Evolutionary conservation across 2,888 invertebrate species (phyloP), one percentile per base, ranked within the genome.

Genomic region (Coenonympha glycerion): DNA sequence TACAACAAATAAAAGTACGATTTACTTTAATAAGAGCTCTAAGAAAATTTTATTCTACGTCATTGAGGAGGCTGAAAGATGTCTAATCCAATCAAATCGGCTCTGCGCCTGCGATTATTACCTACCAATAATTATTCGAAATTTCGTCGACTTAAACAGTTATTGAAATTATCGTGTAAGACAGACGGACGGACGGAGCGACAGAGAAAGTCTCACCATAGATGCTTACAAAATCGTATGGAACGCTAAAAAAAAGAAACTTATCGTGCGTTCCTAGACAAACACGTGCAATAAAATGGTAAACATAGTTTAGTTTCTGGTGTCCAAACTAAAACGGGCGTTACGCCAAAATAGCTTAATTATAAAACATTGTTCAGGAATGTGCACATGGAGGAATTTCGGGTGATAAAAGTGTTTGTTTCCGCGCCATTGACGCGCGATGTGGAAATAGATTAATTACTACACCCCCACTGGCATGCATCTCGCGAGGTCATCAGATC

Each of bases 391-490:
- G 49, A 48, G 49, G 40, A 55, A 57, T 47, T 49, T 55, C 42
- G 40, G n/a, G 28, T 47, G 61, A 53, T 63, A 58, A 62, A 61
- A 58, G 52, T 52, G 47, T 55, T 55, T 60, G 53, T 61, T 60
- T 53, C 45, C 34, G 37, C 44, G 28, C 37, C 39, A 54, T 58
- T 63, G 62, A 63, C 61, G 62, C 36, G 56, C 60, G 62, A 42
- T 57, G 24, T 53, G 19, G 57, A 59, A 58, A 56, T 58, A 59
- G 59, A 59, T 59, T 60, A 55, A 55, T 52, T 44, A 40, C 42
- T 6, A 13, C 18, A 28, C 34, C 45, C 37, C 37, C 22, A 21
- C 33, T 19, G 16, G 11, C 31, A 31, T 47, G 40, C 39, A 55
- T n/a, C 19, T 37, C n/a, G 21, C 6, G n/a, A 11, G 39, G 15